Base-by-base conservation (phyloP, 2,888 invertebrate species). In the Orgyia antiqua region DNA sequence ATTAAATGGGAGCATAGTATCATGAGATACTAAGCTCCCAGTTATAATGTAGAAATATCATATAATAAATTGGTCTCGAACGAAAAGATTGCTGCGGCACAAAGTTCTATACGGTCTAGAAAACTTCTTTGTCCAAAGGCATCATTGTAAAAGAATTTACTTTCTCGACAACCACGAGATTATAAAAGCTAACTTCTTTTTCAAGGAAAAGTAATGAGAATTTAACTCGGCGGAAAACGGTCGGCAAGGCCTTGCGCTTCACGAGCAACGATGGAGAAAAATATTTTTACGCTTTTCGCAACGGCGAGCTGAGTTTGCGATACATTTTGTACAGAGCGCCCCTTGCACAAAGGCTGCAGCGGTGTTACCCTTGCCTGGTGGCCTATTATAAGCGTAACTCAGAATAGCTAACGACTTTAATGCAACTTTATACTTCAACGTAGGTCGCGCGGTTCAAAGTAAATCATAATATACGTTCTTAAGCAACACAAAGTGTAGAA, bases 191-290 rank as follows among this genome's bases (percentile, higher is more conserved):
- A 80, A 79, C 77, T 78, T 70, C 58, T 68, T 73, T 70, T 73
- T 74, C 68, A 75, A 63, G 77, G 74, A 69, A 77, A 82, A 72
- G 78, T 82, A 83, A 83, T 82, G 80, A 80, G 82, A 80, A 76
- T 75, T 71, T 75, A 80, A 83, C 82, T 77, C 65, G 65, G 79
- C 75, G 78, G 75, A 79, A 84, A 80, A 75, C 67, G 70, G 70
- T 71, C 56, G 67, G 54, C 58, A 60, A 35, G 52, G 60, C n/a
- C 61, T 59, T 58, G 48, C 60, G 56, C 61, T 68, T 61, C 48
- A 60, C 62, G 60, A 68, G 63, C 67, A 54, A 59, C 58, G 61
- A 62, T 58, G 72, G 61, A 66, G 58, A 65, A 58, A 75, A 77
- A 69, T 66, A 68, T 78, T 79, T 75, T 73, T 67, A 66, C 64